A percentile compares a stretch with the other conserved stretches of the same genome.
Conservation (phyloP, 1,140 invertebrate species). For the Galendromus occidentalis region DNA sequence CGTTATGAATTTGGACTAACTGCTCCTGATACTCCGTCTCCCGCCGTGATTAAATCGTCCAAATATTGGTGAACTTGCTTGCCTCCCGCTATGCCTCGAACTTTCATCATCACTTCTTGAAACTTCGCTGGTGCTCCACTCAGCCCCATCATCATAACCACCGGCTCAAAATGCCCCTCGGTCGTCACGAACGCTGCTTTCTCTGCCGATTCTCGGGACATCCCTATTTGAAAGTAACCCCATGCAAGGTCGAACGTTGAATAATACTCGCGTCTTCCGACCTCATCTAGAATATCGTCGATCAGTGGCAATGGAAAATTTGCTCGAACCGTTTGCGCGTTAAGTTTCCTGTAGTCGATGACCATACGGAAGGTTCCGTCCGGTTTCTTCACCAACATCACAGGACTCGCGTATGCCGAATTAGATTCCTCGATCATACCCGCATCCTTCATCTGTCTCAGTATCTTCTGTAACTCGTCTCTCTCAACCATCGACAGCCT, state of each 20-base stretch:
- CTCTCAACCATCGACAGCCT: too few relatives aligned
- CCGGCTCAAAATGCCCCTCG: neutral
- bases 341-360: too few relatives aligned
- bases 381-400: too few relatives aligned
- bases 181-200: neutral
- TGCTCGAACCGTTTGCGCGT: too few relatives aligned
- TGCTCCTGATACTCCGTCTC: neutral
- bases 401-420: too few relatives aligned
- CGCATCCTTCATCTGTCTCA: too few relatives aligned
- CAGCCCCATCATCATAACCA: neutral
- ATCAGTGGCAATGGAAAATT: neutral
- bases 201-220: neutral
- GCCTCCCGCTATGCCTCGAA: neutral
- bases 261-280: neutral
- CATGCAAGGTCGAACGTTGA: neutral
- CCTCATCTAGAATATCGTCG: too few relatives aligned
- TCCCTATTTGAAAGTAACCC: slow-evolving; percentile 4
- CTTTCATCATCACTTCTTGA: slow-evolving; percentile 6
- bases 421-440: too few relatives aligned
- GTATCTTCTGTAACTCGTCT: too few relatives aligned
- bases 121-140: neutral
- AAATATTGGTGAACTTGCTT: slow-evolving; percentile 9
- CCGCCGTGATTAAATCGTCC: slow-evolving; percentile 13
- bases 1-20: neutral
- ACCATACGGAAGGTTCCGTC: too few relatives aligned